Evolutionary conservation across 2,888 invertebrate species (phyloP).

Genomic region (Tricholauxania praeusta): DNA sequence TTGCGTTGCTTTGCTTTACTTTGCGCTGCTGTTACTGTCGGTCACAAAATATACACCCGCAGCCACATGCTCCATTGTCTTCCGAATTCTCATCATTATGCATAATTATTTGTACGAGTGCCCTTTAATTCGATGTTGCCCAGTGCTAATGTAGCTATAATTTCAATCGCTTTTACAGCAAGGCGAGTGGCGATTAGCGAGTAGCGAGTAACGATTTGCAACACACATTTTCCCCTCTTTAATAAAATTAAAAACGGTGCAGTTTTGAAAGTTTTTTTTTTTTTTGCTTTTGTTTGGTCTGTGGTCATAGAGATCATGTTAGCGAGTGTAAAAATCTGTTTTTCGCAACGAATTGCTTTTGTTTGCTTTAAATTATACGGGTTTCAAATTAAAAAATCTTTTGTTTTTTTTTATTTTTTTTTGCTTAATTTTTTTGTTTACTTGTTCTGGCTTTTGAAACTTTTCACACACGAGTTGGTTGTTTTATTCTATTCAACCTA

Average conservation of each 20-base stretch:
- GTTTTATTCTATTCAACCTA: too few relatives aligned
- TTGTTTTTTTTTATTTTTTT: too few relatives aligned
- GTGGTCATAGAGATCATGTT: too few relatives aligned
- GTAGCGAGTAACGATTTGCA: conserved; percentile 34
- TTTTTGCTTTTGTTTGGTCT: neutral
- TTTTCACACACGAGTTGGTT: too few relatives aligned
- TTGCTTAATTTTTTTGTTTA: too few relatives aligned
- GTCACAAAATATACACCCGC: neutral
- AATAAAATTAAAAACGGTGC: conserved; percentile 33
- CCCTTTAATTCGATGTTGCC: neutral
- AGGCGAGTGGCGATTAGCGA: conserved; percentile 10
- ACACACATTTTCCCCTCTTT: conserved; percentile 14
- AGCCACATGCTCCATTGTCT: conserved; percentile 2
- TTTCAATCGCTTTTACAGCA: conserved; percentile 22
- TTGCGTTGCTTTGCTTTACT: neutral
- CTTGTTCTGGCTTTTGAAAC: too few relatives aligned
- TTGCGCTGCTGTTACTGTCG: neutral
- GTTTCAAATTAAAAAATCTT: too few relatives aligned
- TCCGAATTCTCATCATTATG: conserved; percentile 10
- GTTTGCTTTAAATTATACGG: too few relatives aligned
- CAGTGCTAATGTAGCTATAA: neutral
- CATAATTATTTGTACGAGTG: conserved; percentile 6
- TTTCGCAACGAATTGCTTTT: too few relatives aligned
- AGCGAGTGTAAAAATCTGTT: too few relatives aligned
- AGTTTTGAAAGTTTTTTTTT: conserved; percentile 12